Evolutionary conservation across 2,113 vertebrate species (phyloP), one percentile per base, ranked within the genome.

Genomic region (Thymallus thymallus): DNA sequence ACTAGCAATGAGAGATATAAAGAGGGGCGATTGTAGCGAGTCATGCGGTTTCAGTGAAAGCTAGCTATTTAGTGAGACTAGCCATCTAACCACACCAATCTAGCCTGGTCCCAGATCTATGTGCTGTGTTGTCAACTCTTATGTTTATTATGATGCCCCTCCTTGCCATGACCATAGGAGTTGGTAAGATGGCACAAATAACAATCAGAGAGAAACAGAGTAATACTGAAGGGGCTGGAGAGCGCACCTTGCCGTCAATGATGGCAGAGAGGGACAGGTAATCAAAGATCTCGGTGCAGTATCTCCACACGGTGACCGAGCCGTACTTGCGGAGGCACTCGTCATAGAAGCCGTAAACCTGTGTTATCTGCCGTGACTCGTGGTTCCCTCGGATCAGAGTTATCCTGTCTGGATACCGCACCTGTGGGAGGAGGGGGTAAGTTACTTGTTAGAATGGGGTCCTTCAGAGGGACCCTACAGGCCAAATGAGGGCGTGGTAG

Each of bases 281-380:
- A 92, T 98, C 96, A 1, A 98, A 98, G 84, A 97, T 98, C 92
- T 98, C 96, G 0, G 97, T 98, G 92, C 97, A 98, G 91, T 98
- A 98, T 74, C 97, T 87, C 97, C 97, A 98, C 9, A 98, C 96
- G 0, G 96, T 97, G 81, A 98, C 96, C 0, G 97, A 98, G 83
- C 97, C 97, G 0, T 98, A 98, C 62, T 98, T 98, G 68, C 97
- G 93, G 73, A 98, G 91, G 60, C 97, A 98, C 90, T 98, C 97
- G 0, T 98, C 97, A 0, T 98, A 98, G 87, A 98, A 98, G 45
- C 97, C 97, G 0, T 98, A 98, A 0, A 98, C 96, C 79, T 98
- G 96, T 0, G 96, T 98, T 88, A 98, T 98, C 86, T 98, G 96
- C 1, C 96, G 92, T 56, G 95, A 97, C 89, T 97, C 97, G 0